Conservation (phyloP, 37 sponge, comb jelly and placozoan species). For the Ianthella basta region DNA sequence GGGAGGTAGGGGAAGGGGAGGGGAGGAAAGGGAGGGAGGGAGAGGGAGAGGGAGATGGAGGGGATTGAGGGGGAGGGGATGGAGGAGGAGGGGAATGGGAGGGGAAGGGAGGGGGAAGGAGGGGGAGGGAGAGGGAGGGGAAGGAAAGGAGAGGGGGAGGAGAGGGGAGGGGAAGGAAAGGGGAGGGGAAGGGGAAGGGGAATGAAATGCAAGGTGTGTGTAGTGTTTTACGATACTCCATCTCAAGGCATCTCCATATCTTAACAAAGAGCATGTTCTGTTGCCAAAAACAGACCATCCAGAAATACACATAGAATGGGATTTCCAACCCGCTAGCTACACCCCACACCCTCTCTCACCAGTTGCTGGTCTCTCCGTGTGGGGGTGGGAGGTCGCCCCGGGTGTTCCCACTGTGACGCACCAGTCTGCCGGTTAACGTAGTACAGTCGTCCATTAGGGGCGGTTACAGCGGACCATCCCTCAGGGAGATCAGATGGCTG, state of each 20-base stretch:
- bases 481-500: conserved; percentile 30
- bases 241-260: too few relatives aligned
- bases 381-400: background rate
- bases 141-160: background rate
- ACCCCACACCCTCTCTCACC: background rate
- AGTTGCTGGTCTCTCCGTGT: background rate
- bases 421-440: conserved; percentile 73
- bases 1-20: background rate
- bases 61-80: background rate
- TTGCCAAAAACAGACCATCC: background rate
- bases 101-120: background rate
- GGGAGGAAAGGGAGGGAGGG: background rate
- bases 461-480: conserved; percentile 54
- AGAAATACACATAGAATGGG: too few relatives aligned
- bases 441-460: conserved; percentile 72
- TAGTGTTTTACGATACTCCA: background rate
- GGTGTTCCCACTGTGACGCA: conserved; percentile 70
- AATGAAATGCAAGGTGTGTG: background rate
- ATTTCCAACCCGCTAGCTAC: too few relatives aligned
- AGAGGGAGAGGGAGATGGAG: background rate
- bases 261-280: too few relatives aligned
- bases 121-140: background rate
- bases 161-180: background rate
- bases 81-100: too few relatives aligned
- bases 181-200: background rate